Base-by-base conservation (phyloP, 1,140 invertebrate species). In the Drosophila mojavensis region DNA sequence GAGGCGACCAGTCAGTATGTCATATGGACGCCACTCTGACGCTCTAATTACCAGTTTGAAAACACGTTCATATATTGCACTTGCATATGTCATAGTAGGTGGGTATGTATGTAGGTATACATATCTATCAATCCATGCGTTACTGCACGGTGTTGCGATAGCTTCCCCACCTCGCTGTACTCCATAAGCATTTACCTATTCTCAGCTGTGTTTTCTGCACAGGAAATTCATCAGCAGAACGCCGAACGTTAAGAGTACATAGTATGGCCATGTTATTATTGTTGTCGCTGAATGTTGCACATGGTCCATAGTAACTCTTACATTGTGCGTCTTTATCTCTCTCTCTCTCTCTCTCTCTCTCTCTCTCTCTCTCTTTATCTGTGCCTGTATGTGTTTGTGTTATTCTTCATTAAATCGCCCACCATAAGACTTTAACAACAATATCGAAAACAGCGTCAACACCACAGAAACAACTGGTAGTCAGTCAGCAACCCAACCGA, bases 401-500 rank as follows among this genome's bases (percentile, higher is more conserved):
- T 86, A 70, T 84, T 79, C 76, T 86, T 88, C 83, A 24, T 24
- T 24, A 24, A 24, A 24, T 24, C 20, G 2, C 2, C 20, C 20
- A 24, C 20, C 20, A 1, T 24, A 24, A 1, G 20, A 24, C 20
- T 1, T 24, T 24, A 88, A 83, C 79, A 88, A 77, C 84, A 88
- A 77, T 86, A 86, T 86, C 83, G 83, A 88, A 82, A 86, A 83
- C 79, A 86, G 76, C 79, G 73, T 60, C 75, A 76, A 41, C 63
- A 39, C 55, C 70, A 66, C 51, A 61, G 72, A 75, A 74, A 50
- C 75, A 59, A 78, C 30, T 60, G 28, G 11, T 68, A 51, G 36
- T n/a, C 53, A 50, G 15, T 13, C 43, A 41, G 6, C 33, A 9
- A 15, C 9, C n/a, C 28, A 15, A 30, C 26, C 41, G 15, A 10